Base-by-base conservation (phyloP, 2,888 invertebrate genomes). In the Campoletis raptor region DNA sequence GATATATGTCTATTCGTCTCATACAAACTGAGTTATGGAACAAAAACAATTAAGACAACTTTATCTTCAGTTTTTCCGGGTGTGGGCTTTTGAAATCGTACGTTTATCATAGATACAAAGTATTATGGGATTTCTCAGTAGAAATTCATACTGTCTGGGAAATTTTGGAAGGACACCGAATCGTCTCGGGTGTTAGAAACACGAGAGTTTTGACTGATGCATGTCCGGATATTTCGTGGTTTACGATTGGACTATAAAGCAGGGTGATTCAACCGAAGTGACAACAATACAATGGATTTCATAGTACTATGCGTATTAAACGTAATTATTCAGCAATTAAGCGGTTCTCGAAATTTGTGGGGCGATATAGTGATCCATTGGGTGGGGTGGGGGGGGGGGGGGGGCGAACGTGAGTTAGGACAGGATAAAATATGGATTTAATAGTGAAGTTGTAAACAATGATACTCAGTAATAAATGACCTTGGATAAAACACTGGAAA, bases 261-360 rank as follows among this genome's bases (percentile, higher is more conserved):
- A 61, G 24, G 45, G 42, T 52, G 64, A 76, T 85, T 72, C 64
- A 36, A 76, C 42, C 48, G 42, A 24, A 80, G 61, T 80, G 84
- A 84, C 74, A 77, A 85, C 37, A 57, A 70, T 70, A 83, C 79
- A 69, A 74, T 84, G 54, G 30, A 52, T 74, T n/a, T 4, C 54
- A 61, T 57, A 48, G 15, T 74, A 61, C 45, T 54, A 69, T 24
- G 24, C 76, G 80, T 81, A 86, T 88, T 87, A 86, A 88, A 85
- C 85, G 85, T 86, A 85, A 88, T 88, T 87, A 88, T 88, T 87
- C 86, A 84, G 86, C 87, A 86, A 87, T 88, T 86, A 86, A 85
- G 80, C 83, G 79, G 69, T 85, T 85, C 81, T 67, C 73, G 70
- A 88, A 87, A 88, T 81, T 87, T 85, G 85, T 82, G 64, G 83